A percentile compares a stretch with the other conserved stretches of the same genome.
Conservation (phyloP, 2,797 vertebrate species). For the Pangasius krempfi region DNA sequence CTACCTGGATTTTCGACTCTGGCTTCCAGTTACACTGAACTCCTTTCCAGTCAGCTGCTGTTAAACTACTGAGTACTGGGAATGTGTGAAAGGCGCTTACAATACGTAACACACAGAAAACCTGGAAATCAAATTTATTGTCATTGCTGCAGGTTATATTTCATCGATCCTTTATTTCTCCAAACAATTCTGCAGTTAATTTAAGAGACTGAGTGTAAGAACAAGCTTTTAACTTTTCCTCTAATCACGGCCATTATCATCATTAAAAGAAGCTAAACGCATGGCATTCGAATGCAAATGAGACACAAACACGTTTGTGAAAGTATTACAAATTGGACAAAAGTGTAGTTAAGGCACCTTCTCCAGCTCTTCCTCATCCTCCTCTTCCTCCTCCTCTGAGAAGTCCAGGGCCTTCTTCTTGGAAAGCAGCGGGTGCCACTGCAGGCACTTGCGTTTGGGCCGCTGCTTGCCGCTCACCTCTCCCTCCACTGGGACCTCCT, state of each 20-base stretch:
- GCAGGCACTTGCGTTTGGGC: slow-evolving; percentile 96
- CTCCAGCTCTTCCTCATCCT: slow-evolving; percentile 94
- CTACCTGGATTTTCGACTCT: background rate
- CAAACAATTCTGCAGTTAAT: background rate
- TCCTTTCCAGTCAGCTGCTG: background rate
- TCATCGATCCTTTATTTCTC: background rate
- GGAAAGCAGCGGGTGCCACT: slow-evolving; percentile 98
- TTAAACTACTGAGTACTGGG: background rate
- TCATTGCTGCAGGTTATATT: background rate
- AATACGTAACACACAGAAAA: background rate
- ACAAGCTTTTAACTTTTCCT: background rate
- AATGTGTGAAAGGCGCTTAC: background rate
- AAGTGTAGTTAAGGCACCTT: slow-evolving; percentile 74
- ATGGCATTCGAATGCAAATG: too few relatives aligned
- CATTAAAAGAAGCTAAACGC: background rate
- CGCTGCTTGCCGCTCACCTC: slow-evolving; percentile 91
- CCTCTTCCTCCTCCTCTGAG: slow-evolving; percentile 96
- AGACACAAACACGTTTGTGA: background rate
- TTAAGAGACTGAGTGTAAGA: background rate
- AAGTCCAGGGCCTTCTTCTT: slow-evolving; percentile 97
- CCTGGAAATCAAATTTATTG: background rate
- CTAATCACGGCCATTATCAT: background rate
- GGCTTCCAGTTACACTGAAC: background rate
- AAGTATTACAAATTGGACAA: background rate
- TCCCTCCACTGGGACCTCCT: slow-evolving; percentile 87